Base-by-base conservation (phyloP, 2,888 invertebrate species). In the Sylvicola cinctus region DNA sequence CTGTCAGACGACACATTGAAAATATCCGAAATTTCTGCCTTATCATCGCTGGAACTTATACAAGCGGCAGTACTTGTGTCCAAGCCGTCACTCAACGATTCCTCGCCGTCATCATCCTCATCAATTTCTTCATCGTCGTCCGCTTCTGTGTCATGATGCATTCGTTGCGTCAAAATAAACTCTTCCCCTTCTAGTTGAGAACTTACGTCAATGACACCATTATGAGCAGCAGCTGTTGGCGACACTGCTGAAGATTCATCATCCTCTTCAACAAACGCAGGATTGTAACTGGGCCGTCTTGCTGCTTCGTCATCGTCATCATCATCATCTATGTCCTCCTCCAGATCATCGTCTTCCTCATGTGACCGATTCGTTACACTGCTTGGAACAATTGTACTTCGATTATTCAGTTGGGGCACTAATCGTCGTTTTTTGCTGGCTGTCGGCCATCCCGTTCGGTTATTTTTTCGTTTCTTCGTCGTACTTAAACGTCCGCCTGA, bases 361-460 rank as follows among this genome's bases (percentile, higher is more conserved):
- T 10, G 3, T 6, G 12, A 10, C 11, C 15, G 7, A 30, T 4
- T 15, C 15, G 30, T 15, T 14, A 14, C 11, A 30, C 15, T 10
- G 15, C 30, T 14, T 14, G 15, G 10, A 4, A 30, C 13, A 4
- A 4, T 30, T 15, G 30, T 10, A 30, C 15, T 30, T 28, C 28
- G 28, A 8, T 28, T 5, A 8, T 8, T 20, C 5, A 6, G 20
- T 8, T 20, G 20, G 4, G 28, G 25, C 7, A 38, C 38, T 31
- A 48, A 45, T 11, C 45, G 44, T 10, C 39, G 38, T 29, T 39
- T 39, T 15, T 34, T 39, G 15, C 43, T 43, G 11, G 42, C 36
- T 4, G 43, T 29, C 17, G 84, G 84, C 84, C 84, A 84, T 7
- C 84, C 84, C 0, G 84, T 84, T 39, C 70, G 63, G 53, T 83